phyloP scores from a whole-genome alignment of 1,140 invertebrate genomes.

The Ips nitidus region DNA sequence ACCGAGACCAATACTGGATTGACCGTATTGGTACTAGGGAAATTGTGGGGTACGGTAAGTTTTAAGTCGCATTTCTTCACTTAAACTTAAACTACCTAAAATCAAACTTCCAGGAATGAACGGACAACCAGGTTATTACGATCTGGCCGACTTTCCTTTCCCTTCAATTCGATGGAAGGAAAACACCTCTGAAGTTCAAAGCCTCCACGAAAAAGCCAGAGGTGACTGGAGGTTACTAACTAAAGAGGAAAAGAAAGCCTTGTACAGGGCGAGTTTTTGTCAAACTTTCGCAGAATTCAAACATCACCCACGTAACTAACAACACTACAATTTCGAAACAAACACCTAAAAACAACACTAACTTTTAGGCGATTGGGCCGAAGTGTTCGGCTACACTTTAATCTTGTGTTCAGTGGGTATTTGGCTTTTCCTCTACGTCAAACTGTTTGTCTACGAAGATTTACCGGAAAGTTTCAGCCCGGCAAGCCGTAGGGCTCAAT shows the following conservation, averaged over 20 bases:
- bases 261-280: constrained; percentile 40
- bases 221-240: constrained; percentile 42
- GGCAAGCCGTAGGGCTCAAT: constrained; percentile 62
- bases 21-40: constrained; percentile 38
- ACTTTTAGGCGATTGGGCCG: constrained; percentile 35
- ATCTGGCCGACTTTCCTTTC: constrained; percentile 34
- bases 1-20: constrained; percentile 31
- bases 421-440: constrained; percentile 33
- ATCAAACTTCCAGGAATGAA: constrained; percentile 21
- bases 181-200: constrained; percentile 35
- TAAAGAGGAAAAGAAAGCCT: constrained; percentile 40
- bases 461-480: constrained; percentile 26
- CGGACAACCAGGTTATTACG: constrained; percentile 32
- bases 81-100: neutral
- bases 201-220: constrained; percentile 42
- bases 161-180: constrained; percentile 39
- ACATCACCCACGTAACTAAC: neutral
- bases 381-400: constrained; percentile 14
- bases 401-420: constrained; percentile 26
- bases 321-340: too few relatives aligned
- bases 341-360: neutral
- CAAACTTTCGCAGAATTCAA: constrained; percentile 43
- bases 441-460: constrained; percentile 21
- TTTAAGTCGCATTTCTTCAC: neutral
- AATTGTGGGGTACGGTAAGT: constrained; percentile 38